A percentile compares a stretch with the other conserved stretches of the same genome.
Conservation (phyloP, 1,140 invertebrate species). For the Pogonus chalceus region DNA sequence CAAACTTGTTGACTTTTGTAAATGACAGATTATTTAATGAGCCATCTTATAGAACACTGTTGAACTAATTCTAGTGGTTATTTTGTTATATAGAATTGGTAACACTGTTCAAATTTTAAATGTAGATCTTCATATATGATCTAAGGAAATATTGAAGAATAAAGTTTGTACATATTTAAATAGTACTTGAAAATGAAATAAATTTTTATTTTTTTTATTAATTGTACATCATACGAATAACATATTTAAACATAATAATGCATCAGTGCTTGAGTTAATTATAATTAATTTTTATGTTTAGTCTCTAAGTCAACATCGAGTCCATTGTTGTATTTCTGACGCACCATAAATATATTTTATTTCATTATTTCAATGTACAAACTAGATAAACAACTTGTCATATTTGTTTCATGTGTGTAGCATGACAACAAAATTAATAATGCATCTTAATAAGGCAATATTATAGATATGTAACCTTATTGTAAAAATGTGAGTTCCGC, state of each 20-base stretch:
- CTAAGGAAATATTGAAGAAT: no score
- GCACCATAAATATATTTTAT: background rate
- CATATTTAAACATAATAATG: slow-evolving; percentile 4
- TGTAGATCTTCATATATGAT: no score
- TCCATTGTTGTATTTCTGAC: background rate
- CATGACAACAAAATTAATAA: background rate
- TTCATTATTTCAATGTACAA: no score
- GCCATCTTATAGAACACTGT: no score
- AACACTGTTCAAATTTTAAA: no score
- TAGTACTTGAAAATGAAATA: background rate
- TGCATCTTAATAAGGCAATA: background rate
- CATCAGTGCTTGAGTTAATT: background rate
- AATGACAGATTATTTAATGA: no score
- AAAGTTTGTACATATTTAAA: no score
- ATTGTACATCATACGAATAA: background rate
- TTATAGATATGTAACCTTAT: background rate
- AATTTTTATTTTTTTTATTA: background rate
- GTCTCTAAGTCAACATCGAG: background rate
- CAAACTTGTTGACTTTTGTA: no score
- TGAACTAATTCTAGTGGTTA: no score
- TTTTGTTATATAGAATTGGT: no score
- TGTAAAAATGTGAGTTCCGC: background rate
- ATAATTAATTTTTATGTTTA: background rate
- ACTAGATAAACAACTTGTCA: background rate
- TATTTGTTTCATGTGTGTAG: background rate